Conservation (phyloP, 2,888 invertebrate species). For the Phengaris arion region DNA sequence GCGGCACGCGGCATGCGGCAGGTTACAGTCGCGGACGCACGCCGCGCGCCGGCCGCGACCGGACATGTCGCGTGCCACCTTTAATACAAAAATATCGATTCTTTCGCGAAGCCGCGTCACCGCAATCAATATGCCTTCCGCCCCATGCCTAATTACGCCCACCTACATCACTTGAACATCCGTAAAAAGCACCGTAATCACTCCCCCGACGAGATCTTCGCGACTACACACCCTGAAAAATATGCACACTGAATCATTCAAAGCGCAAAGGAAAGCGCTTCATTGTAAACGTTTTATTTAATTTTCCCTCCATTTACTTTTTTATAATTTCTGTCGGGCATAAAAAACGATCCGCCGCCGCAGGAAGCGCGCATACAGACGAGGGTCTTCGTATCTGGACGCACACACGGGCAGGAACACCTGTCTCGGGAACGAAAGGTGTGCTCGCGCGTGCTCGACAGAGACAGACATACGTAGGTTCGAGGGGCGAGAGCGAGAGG, state of each 20-base stretch:
- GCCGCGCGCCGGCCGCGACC: conserved; percentile 59
- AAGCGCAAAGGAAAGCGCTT: conserved; percentile 78
- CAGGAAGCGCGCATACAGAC: conserved; percentile 73
- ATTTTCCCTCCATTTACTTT: conserved; percentile 80
- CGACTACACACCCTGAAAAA: conserved; percentile 67
- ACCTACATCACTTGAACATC: conserved; percentile 74
- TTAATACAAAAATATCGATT: conserved; percentile 78
- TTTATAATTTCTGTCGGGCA: conserved; percentile 78
- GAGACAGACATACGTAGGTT: conserved; percentile 55
- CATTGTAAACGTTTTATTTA: conserved; percentile 80
- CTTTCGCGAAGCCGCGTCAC: conserved; percentile 76
- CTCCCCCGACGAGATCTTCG: conserved; percentile 51
- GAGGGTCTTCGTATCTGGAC: conserved; percentile 58
- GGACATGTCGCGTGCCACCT: conserved; percentile 77
- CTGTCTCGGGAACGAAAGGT: conserved; percentile 79
- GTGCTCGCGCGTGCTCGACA: conserved; percentile 66
- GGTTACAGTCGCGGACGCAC: conserved; percentile 56
- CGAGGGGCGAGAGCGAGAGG: conserved; percentile 57
- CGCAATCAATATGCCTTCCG: conserved; percentile 79
- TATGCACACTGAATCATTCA: conserved; percentile 75
- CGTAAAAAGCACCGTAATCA: conserved; percentile 69
- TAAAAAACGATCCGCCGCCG: conserved; percentile 78
- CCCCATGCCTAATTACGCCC: conserved; percentile 77
- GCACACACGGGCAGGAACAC: conserved; percentile 73
- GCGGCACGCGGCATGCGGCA: conserved; percentile 45